Base-by-base conservation (phyloP, 2,113 vertebrate genomes). In the Helogale parvula region DNA sequence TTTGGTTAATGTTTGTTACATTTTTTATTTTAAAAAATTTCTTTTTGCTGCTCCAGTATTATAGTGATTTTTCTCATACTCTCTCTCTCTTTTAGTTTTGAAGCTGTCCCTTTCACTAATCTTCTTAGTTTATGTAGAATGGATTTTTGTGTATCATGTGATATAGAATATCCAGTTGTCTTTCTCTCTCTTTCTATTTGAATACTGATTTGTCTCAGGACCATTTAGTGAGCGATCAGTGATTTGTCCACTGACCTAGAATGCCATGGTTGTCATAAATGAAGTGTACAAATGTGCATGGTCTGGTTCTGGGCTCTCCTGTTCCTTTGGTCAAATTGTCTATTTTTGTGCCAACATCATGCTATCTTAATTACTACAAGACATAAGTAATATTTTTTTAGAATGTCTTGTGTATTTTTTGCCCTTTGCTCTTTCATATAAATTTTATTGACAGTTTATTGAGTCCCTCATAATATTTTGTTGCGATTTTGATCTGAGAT, bases 311-410 rank as follows among this genome's bases (percentile, higher is more conserved):
- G 76, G 47, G 1, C 27, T 90, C 71, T 57, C 60, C 50, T 94
- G 21, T 80, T 76, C 74, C 65, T 90, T 60, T 63, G 68, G 50
- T 89, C 21, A 50, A 23, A 80, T 69, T 72, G n/a, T 77, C 65
- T 71, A 25, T 60, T 23, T 35, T 69, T 88, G 1, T 21, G 50
- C 69, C 80, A 90, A 0, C 83, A 38, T 66, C 35, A 31, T n/a
- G 38, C 45, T n/a, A 6, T 76, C 27, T 94, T 47, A 76, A 87
- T 94, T 84, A 68, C 74, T 76, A 11, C 50, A 66, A 88, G 66
- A 71, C 33, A 79, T 92, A 85, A 93, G 23, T 81, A n/a, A 94
- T 94, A 29, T 66, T 72, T 96, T 93, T 97, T 93, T 33, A 85
- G 16, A 69, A 5, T 66, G 19, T 85, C 41, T 15, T 89, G 15